phyloP scores from a whole-genome alignment of 2,113 vertebrate genomes.

The Xiphorhynchus elegans region DNA sequence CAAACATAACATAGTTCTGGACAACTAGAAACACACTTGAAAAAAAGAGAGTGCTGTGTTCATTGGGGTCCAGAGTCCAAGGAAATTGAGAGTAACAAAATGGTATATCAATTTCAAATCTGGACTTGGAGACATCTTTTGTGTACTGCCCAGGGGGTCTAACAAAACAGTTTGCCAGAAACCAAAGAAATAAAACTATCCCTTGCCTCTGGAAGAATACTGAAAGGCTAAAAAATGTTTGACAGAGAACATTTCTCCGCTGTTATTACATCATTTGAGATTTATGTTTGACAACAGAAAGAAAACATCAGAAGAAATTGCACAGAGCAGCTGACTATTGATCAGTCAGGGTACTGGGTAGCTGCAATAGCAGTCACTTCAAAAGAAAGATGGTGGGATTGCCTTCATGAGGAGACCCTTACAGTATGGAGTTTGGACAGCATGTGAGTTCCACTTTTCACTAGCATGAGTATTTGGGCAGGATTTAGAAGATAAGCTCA shows the following conservation, averaged over 20 bases:
- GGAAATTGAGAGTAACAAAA: not conserved
- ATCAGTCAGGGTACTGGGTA: not conserved
- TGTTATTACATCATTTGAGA: not conserved
- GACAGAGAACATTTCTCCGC: not conserved
- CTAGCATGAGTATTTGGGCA: not conserved
- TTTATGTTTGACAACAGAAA: constrained; percentile 3
- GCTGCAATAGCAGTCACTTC: not conserved
- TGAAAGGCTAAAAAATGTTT: constrained; percentile 33
- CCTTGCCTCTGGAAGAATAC: constrained; percentile 32
- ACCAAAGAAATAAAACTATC: not conserved
- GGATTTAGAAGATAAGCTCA: not conserved
- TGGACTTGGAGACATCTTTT: not conserved
- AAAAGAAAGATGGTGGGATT: not conserved
- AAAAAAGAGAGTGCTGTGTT: not conserved
- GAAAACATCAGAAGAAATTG: not conserved
- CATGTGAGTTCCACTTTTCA: accelerated
- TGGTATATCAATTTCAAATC: not conserved
- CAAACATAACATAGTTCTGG: not conserved
- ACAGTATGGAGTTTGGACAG: not conserved
- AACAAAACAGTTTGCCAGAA: constrained; percentile 43
- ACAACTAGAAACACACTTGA: not conserved
- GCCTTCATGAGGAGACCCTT: not conserved
- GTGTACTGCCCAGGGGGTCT: not conserved
- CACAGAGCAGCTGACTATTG: not conserved
- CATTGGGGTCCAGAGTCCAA: not conserved